phyloP scores from a whole-genome alignment of 2,888 invertebrate genomes.

The Molanna angustata region DNA sequence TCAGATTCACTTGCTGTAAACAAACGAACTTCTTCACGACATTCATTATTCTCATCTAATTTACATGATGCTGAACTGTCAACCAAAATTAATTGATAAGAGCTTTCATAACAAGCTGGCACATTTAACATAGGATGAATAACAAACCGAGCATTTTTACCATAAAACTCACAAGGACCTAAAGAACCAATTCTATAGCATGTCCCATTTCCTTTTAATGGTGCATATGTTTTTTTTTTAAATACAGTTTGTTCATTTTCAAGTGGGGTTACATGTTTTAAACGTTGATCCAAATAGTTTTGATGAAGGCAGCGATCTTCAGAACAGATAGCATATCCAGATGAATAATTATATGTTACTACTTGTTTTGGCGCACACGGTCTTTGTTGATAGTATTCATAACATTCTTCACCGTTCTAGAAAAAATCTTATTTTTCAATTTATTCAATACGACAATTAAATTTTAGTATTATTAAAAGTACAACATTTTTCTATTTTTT shows the following conservation, averaged over 20 bases:
- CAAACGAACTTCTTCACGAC: too few species aligned
- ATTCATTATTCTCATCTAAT: too few species aligned
- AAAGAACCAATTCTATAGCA: slow-evolving; percentile 16
- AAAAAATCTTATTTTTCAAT: too few species aligned
- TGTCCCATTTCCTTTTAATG: slow-evolving; percentile 12
- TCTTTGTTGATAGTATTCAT: slow-evolving; percentile 20
- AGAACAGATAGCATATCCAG: slow-evolving; percentile 17
- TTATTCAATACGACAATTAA: too few species aligned
- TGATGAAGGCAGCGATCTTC: slow-evolving; percentile 5
- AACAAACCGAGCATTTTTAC: slow-evolving; percentile 4
- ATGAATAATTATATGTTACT: slow-evolving; percentile 8
- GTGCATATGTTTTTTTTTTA: slow-evolving; percentile 16
- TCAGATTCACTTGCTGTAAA: too few species aligned
- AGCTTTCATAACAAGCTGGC: too few species aligned
- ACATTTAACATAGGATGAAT: slow-evolving; percentile 8
- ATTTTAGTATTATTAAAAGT: too few species aligned
- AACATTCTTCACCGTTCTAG: slow-evolving; percentile 13
- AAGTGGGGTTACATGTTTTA: too few species aligned
- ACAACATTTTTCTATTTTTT: too few species aligned
- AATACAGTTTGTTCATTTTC: not conserved
- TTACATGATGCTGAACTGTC: too few species aligned
- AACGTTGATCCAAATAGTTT: too few species aligned
- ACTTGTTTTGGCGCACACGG: slow-evolving; percentile 14
- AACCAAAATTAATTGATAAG: too few species aligned
- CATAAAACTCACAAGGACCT: slow-evolving; percentile 3